These are phyloP conservation scores for Ochropacha duplaris DNA, from an alignment of 2,888 invertebrate species.

Conservation along the genomic window DNA sequence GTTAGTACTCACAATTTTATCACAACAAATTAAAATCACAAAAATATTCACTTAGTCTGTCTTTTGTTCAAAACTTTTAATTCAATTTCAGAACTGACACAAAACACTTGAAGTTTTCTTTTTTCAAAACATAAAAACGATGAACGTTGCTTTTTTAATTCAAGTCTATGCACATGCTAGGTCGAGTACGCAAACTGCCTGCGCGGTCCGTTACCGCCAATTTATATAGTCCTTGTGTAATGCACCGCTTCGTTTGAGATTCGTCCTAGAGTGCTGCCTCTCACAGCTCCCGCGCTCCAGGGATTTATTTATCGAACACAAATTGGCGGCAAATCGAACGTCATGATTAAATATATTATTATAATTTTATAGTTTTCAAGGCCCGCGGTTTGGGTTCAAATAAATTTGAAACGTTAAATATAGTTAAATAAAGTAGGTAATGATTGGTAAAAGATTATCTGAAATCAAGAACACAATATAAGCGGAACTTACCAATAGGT, in stretches of 20 bases:
- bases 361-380: too few relatives aligned
- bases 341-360: too few relatives aligned
- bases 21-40: background rate
- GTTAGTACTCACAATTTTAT: background rate
- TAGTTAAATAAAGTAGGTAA: too few relatives aligned
- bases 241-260: conserved; percentile 30
- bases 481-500: too few relatives aligned
- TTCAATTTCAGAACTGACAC: conserved; percentile 11
- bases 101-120: conserved; percentile 16
- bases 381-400: too few relatives aligned
- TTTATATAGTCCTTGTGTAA: conserved; percentile 63
- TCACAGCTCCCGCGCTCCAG: conserved; percentile 1
- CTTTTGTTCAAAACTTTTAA: background rate
- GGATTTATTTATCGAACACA: background rate
- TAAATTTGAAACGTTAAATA: too few relatives aligned
- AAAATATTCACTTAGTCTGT: background rate
- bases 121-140: conserved; percentile 16
- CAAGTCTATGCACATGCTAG: conserved; percentile 38
- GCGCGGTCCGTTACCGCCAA: conserved; percentile 43
- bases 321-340: background rate
- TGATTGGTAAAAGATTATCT: too few relatives aligned
- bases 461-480: too few relatives aligned
- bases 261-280: conserved; percentile 26
- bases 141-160: conserved; percentile 19
- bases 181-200: conserved; percentile 49